Base-by-base conservation (phyloP, 2,888 invertebrate species). In the Embidobia sp. region DNA sequence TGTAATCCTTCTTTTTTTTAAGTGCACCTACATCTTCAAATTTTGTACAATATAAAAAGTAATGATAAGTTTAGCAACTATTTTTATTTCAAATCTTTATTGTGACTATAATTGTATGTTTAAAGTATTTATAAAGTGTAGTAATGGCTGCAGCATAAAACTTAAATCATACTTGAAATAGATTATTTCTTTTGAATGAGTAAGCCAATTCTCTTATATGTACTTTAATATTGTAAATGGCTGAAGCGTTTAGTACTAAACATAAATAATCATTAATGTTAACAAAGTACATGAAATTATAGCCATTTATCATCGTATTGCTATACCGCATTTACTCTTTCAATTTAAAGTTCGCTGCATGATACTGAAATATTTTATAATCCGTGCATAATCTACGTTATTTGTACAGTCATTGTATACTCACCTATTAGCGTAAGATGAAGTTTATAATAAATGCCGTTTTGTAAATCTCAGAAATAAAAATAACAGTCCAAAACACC, bases 241-340 rank as follows among this genome's bases (percentile, higher is more conserved):
- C 11, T 6, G 29, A 5, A n/a, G 2, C 11, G 22, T 59, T 44
- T 33, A 22, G 2, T 31, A 11, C 19, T n/a, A 13, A n/a, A 15
- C 44, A 59, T 59, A 44, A 44, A 59, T 19, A 57, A 31, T 57
- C 42, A 57, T 57, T 57, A 57, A 11, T 19, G 7, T 42, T 44
- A 31, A 29, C 11, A 29, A 42, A 26, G 29, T 44, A 2, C 22
- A 18, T 4, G 31, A 59, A 29, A 8, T 42, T 26, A 44, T 31
- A 33, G 22, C 8, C 11, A 44, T 59, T 44, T 44, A 44, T 59
- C 44, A 59, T 44, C 29, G 22, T 59, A 59, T 42, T 44, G 31
- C 16, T 22, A n/a, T 44, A 8, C 19, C n/a, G 15, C 33, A 59
- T 57, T 16, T 6, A 40, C 40, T 44, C 57, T 44, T 59, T 44